These are phyloP conservation scores for Cyanocitta stelleri DNA, from an alignment of 2,113 vertebrate genomes.

Conservation along the genomic window DNA sequence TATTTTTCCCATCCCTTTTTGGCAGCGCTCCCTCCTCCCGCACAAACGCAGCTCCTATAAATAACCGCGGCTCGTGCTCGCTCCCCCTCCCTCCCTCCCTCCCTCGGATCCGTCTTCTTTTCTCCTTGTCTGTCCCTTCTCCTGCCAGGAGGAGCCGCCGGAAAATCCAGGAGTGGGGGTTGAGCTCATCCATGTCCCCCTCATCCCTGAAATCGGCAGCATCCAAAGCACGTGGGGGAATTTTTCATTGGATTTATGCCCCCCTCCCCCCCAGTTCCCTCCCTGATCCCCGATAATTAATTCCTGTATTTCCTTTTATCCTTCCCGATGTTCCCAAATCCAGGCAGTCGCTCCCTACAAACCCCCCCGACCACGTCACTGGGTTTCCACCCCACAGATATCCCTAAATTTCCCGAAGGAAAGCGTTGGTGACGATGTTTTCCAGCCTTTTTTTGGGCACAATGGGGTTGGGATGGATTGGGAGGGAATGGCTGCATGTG, in stretches of 20 bases:
- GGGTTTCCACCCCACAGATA: neutral
- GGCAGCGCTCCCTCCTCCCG: constrained; percentile 27
- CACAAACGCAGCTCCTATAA: constrained; percentile 47
- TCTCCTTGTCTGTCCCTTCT: neutral
- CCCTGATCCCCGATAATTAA: neutral
- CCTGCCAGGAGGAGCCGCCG: neutral
- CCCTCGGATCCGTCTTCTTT: neutral
- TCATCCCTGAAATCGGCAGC: neutral
- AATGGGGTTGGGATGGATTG: fast-evolving
- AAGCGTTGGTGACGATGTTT: neutral
- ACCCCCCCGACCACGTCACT: fast-evolving
- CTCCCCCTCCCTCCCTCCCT: neutral
- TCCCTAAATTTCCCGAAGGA: neutral
- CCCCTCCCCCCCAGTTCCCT: fast-evolving
- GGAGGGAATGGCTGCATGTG: fast-evolving
- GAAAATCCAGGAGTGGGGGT: neutral
- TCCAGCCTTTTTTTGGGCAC: neutral
- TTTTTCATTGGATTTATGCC: neutral
- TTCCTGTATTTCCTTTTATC: neutral
- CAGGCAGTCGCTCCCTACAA: neutral
- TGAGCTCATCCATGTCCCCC: fast-evolving
- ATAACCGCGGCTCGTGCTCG: constrained; percentile 33
- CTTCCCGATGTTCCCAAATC: neutral
- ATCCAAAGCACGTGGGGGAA: fast-evolving
- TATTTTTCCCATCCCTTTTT: constrained; percentile 61